Evolutionary conservation across 1,140 invertebrate species (phyloP), one percentile per base, ranked within the genome.

Genomic region (Sycophaga agraensis): DNA sequence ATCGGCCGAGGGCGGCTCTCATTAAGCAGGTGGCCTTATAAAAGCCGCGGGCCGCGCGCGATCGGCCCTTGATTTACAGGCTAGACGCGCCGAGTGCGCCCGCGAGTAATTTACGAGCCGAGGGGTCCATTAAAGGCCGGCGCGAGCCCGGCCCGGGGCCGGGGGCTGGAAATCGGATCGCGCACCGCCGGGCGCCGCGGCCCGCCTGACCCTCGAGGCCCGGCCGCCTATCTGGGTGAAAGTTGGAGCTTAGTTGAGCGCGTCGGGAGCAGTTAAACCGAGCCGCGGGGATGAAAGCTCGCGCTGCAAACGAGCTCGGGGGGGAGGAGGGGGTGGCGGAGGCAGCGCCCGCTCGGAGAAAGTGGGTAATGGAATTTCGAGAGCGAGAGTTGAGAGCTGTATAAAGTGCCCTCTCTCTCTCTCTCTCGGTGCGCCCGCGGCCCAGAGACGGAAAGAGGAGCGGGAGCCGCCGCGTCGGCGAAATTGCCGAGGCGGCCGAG

Each of bases 291-390:
- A 42, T 14, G 51, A 49, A 49, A 56, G 37, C 51, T 49, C 37
- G 5, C 21, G 12, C 31, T 31, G 35, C 51, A 26, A 40, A 50
- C 48, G 51, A 26, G 37, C 28, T 11, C 12, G 16, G 2, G 21
- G 2, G 14, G n/a, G 16, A 26, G 12, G 21, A 12, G 39, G n/a
- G 14, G 12, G 24, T 4, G 17, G 40, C 26, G 22, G n/a, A n/a
- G n/a, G n/a, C 12, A 31, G 45, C 21, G 22, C 14, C 26, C 19
- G 24, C 24, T 42, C 39, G 24, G 45, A 53, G 61, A 63, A 57
- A 57, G 51, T 63, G 48, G 48, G 48, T 60, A 77, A 77, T 76
- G 72, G 74, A 75, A 74, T 77, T 73, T 76, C 70, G 74, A 77
- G 75, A 76, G 74, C 68, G 74, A 76, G 74, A 76, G 74, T 76